phyloP scores from a whole-genome alignment of 2,888 invertebrate genomes.

The Ethmia dodecea region DNA sequence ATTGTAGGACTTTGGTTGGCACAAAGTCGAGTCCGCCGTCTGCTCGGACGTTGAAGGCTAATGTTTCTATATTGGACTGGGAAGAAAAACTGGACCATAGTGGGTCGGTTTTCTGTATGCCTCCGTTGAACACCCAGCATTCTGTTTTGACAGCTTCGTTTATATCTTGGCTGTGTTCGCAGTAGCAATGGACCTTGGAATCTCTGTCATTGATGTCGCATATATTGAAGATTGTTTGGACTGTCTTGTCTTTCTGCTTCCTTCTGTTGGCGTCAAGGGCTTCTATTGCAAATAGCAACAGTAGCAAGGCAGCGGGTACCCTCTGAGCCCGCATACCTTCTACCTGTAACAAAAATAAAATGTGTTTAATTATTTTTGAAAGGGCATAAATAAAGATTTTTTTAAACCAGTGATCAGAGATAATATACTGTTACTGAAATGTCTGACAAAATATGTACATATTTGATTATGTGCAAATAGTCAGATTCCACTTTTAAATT shows the following conservation, averaged over 20 bases:
- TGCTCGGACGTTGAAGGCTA: slow-evolving; percentile 84
- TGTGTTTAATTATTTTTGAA: no score
- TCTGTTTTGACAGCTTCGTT: slow-evolving; percentile 83
- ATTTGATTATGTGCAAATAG: no score
- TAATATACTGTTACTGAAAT: no score
- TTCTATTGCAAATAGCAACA: slow-evolving; percentile 69
- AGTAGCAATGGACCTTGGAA: slow-evolving; percentile 82
- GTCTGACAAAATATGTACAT: no score
- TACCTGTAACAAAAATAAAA: slow-evolving; percentile 64
- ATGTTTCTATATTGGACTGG: slow-evolving; percentile 82
- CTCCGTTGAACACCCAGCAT: slow-evolving; percentile 86
- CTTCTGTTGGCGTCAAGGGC: slow-evolving; percentile 63
- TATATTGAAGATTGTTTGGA: slow-evolving; percentile 60
- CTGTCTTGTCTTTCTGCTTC: slow-evolving; percentile 59
- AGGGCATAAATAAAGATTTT: no score
- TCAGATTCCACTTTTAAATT: no score
- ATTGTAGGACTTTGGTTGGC: slow-evolving; percentile 83
- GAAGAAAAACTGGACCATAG: slow-evolving; percentile 86
- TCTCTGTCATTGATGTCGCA: slow-evolving; percentile 76
- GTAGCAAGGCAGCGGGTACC: slow-evolving; percentile 71
- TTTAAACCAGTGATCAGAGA: no score
- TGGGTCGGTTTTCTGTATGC: slow-evolving; percentile 81
- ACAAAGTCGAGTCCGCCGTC: slow-evolving; percentile 83
- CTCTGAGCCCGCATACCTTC: slow-evolving; percentile 72
- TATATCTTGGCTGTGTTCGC: slow-evolving; percentile 75